Base-by-base conservation (phyloP, 1,140 invertebrate genomes). In the Euwallacea similis region DNA sequence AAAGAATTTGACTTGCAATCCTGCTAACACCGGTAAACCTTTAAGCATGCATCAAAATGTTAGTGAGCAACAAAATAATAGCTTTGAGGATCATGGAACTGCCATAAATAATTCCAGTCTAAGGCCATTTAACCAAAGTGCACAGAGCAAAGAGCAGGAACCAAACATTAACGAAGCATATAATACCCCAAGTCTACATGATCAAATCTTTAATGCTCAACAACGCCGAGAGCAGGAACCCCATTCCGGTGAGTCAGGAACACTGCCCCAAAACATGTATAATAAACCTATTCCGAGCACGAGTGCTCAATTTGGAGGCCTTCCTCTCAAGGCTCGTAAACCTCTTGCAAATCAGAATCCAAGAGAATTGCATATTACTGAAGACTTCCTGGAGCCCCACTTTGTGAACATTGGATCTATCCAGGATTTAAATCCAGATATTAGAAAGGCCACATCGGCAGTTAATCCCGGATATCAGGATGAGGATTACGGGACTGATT, bases 401-500 rank as follows among this genome's bases (percentile, higher is more conserved):
- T 61, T 55, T 41, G 73, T 78, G 0, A 76, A 74, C 9, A 72
- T 78, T 9, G 79, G 79, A 6, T 44, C 71, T 7, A 79, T 80
- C 21, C 73, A 73, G 15, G 79, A 80, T 58, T 76, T 79, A 3
- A 69, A 75, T 16, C 75, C 75, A 3, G 73, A 78, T 42, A 75
- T 79, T 16, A 71, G 66, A 43, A 66, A 53, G 33, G 78, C 77
- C 9, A 66, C 66, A 8, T 73, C 73, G 10, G 58, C 63, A 11
- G 56, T 66, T 6, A 76, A 78, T 33, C 62, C 62, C 41, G 62
- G 62, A 11, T 65, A 43, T 15, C 2, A 16, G 7, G 44, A 65
- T 10, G 41, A 33, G 21, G 70, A 75, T 15, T 43, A 60, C 42
- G 71, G 72, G 15, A 61, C 73, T 13, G 73, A 71, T 21, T 75